Percentiles rank a stretch among this genome's conserved stretches.
phyloP scores from a whole-genome alignment of 2,888 invertebrate genomes.

The Syrista parreyssii region DNA sequence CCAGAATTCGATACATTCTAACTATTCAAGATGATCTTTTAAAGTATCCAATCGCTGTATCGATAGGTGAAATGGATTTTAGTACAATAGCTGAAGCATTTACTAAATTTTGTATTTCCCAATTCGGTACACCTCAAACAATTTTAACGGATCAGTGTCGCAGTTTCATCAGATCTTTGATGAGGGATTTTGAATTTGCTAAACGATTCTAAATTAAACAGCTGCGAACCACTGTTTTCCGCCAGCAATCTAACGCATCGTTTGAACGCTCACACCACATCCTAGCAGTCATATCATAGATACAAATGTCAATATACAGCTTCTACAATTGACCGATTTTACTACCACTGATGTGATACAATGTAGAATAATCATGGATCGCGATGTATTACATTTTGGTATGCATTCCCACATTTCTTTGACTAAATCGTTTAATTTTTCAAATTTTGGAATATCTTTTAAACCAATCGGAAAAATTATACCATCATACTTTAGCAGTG shows the following conservation, averaged over 20 bases:
- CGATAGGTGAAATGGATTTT: neutral
- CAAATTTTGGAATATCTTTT: too few relatives aligned
- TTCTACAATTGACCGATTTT: too few relatives aligned
- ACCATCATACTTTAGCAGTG: too few relatives aligned
- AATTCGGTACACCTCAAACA: neutral
- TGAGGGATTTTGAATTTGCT: neutral
- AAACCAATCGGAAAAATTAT: too few relatives aligned
- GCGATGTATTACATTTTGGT: too few relatives aligned
- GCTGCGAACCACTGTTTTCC: slow-evolving; percentile 2
- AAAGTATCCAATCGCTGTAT: slow-evolving; percentile 1
- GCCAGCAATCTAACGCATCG: neutral
- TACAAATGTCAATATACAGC: too few relatives aligned
- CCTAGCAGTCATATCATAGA: too few relatives aligned
- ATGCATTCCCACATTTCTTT: too few relatives aligned
- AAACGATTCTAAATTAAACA: slow-evolving; percentile 7
- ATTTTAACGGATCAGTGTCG: slow-evolving; percentile 7
- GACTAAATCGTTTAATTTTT: too few relatives aligned
- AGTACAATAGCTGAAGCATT: neutral
- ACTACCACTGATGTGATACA: too few relatives aligned
- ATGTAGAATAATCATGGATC: too few relatives aligned
- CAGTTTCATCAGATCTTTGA: neutral
- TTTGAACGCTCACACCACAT: too few relatives aligned
- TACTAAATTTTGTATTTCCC: neutral
- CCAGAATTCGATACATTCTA: neutral
- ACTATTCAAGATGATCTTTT: slow-evolving; percentile 2